phyloP scores from a whole-genome alignment of 2,797 vertebrate species.

The Atherinosoma microstoma region DNA sequence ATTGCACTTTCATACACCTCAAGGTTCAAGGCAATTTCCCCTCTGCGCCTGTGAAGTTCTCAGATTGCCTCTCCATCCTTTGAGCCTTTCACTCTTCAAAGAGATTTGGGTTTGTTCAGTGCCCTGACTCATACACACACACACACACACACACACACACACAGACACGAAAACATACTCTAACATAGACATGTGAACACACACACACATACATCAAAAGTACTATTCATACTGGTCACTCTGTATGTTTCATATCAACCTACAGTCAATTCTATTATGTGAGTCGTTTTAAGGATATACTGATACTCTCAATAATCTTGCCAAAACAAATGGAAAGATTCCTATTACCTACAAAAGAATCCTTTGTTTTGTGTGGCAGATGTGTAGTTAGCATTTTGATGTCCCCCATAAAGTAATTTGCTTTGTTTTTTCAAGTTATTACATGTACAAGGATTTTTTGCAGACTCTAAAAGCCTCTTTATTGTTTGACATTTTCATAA shows the following conservation, averaged over 20 bases:
- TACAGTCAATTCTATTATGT: constrained; percentile 48
- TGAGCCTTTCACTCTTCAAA: constrained; percentile 86
- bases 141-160: constrained; percentile 10
- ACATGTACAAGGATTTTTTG: constrained; percentile 15
- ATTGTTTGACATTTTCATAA: constrained; percentile 16
- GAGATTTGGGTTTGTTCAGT: constrained; percentile 81
- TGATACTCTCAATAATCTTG: constrained; percentile 43
- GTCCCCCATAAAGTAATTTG: constrained; percentile 11
- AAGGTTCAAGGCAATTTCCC: constrained; percentile 87
- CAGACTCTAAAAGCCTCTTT: constrained; percentile 1
- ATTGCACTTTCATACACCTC: constrained; percentile 87
- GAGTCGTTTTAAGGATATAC: constrained; percentile 40
- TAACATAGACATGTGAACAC: constrained; percentile 29
- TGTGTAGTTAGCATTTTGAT: constrained; percentile 9
- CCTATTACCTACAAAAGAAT: constrained; percentile 19
- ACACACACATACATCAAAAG: constrained; percentile 28
- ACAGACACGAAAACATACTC: constrained; percentile 43
- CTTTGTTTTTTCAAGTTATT: constrained; percentile 15
- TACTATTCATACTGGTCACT: constrained; percentile 45
- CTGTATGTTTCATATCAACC: constrained; percentile 43
- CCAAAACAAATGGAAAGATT: constrained; percentile 32
- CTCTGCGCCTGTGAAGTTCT: constrained; percentile 84
- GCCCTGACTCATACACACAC: constrained; percentile 56
- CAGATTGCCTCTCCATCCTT: constrained; percentile 86
- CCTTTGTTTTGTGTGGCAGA: constrained; percentile 29